phyloP scores from a whole-genome alignment of 2,797 vertebrate genomes.

The Gymnodraco acuticeps region DNA sequence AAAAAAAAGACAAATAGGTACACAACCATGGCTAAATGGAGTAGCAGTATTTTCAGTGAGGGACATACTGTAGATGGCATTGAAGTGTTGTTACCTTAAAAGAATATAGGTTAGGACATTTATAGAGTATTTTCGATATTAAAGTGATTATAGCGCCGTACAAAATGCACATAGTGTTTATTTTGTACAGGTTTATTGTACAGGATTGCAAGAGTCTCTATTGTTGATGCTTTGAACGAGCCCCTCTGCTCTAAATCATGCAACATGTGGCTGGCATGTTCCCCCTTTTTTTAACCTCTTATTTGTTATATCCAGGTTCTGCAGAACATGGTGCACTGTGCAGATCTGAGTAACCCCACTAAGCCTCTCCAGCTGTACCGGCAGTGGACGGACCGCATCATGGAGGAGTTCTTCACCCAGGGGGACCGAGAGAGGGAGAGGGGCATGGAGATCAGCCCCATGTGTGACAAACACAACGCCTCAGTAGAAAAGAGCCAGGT shows the following conservation, averaged over 20 bases:
- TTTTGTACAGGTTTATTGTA: no score
- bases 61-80: no score
- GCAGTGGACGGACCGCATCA: conserved; percentile 98
- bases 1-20: no score
- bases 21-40: no score
- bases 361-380: conserved; percentile 97
- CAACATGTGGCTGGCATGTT: not conserved
- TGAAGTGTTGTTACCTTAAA: no score
- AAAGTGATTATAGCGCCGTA: no score
- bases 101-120: no score
- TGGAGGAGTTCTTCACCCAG: conserved; percentile 99
- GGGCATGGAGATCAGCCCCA: conserved; percentile 99
- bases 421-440: conserved; percentile 96
- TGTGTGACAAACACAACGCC: conserved; percentile 99
- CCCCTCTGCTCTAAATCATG: not conserved
- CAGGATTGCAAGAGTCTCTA: no score
- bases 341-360: conserved; percentile 97
- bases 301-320: conserved; percentile 87
- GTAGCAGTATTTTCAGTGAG: no score
- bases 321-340: conserved; percentile 99
- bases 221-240: not conserved
- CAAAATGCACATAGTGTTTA: no score
- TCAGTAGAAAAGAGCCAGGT: conserved; percentile 99
- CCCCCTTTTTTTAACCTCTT: not conserved
- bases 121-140: no score